These are phyloP conservation scores for Criorhina ranunculi DNA, from an alignment of 2,888 invertebrate genomes.

Conservation along the genomic window DNA sequence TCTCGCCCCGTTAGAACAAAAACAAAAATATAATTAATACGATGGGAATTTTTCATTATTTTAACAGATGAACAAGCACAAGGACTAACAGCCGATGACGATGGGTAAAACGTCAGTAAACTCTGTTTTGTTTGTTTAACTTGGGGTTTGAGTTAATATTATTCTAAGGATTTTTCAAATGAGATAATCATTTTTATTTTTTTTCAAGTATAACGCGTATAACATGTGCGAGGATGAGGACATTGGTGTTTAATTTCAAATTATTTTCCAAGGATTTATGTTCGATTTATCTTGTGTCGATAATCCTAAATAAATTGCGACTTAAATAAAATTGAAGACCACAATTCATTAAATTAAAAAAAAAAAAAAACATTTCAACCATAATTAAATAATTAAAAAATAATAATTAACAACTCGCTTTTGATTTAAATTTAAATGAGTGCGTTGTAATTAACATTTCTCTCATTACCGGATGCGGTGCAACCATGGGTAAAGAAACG, in stretches of 20 bases:
- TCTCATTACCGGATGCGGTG: conserved; percentile 1
- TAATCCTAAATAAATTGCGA: conserved; percentile 33
- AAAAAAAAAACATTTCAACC: not conserved
- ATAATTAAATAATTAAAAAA: conserved; percentile 7
- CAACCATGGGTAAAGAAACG: not conserved
- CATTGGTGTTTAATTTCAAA: conserved; percentile 1
- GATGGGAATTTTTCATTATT: conserved; percentile 65
- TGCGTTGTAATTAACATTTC: conserved; percentile 22
- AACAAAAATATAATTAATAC: conserved; percentile 45
- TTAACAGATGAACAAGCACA: conserved; percentile 54
- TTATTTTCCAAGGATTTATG: not conserved
- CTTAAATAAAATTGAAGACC: conserved; percentile 17
- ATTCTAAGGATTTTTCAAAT: conserved; percentile 13
- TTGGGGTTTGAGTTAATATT: conserved; percentile 10
- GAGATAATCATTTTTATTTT: conserved; percentile 17
- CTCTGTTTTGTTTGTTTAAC: not conserved
- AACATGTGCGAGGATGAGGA: not conserved
- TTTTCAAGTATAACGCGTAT: not conserved
- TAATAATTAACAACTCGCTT: conserved; percentile 5
- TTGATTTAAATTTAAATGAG: conserved; percentile 4
- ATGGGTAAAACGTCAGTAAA: not conserved
- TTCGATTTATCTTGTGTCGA: conserved; percentile 7
- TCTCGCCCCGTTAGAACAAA: not conserved
- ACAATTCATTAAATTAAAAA: not conserved
- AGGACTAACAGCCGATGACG: not conserved